phyloP scores from a whole-genome alignment of 1,140 invertebrate species.

The Maniola jurtina region DNA sequence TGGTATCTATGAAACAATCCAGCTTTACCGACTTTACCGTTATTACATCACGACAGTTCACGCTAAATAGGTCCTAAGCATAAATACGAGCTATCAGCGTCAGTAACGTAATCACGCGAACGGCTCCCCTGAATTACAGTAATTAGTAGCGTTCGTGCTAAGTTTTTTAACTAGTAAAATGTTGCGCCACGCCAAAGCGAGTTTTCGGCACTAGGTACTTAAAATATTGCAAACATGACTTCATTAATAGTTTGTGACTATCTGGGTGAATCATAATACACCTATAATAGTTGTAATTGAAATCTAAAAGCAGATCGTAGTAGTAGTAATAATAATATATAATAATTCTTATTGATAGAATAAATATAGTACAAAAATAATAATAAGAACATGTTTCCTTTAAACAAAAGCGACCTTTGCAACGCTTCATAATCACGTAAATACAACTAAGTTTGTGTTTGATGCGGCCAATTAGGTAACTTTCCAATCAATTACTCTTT shows the following conservation, averaged over 20 bases:
- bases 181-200: conserved; percentile 23
- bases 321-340: too few species aligned
- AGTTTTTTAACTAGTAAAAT: conserved; percentile 29
- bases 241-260: conserved; percentile 4
- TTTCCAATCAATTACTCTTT: too few species aligned
- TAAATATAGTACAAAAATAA: too few species aligned
- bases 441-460: too few species aligned
- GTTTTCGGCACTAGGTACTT: conserved; percentile 14
- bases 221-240: conserved; percentile 6
- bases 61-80: conserved; percentile 45
- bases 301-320: too few species aligned
- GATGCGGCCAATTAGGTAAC: too few species aligned
- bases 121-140: conserved; percentile 19
- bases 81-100: conserved; percentile 41
- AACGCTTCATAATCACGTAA: neutral
- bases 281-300: too few species aligned
- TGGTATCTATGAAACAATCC: conserved; percentile 49
- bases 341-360: too few species aligned
- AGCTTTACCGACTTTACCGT: conserved; percentile 39
- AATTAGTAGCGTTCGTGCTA: conserved; percentile 24
- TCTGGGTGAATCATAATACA: neutral
- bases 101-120: conserved; percentile 52
- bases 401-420: neutral
- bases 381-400: too few species aligned
- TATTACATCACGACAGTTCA: conserved; percentile 49